phyloP scores from a whole-genome alignment of 2,888 invertebrate species.

The Zeuzera pyrina region DNA sequence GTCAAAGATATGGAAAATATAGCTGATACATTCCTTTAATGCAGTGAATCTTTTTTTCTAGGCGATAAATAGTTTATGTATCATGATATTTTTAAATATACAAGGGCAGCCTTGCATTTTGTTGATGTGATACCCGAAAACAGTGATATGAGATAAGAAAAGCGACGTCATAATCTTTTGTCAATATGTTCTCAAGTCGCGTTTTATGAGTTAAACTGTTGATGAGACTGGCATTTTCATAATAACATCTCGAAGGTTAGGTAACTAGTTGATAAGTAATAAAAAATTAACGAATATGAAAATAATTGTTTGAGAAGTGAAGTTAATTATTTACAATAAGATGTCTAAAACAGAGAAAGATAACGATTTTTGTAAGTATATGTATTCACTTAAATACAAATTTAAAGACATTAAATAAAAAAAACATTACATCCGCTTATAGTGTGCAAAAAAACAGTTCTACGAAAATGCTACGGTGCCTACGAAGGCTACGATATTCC shows the following conservation, averaged over 20 bases:
- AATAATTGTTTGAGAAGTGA: background rate
- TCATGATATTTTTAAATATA: no score
- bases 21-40: no score
- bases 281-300: background rate
- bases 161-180: slow-evolving; percentile 49
- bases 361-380: slow-evolving; percentile 61
- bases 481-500: no score
- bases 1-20: no score
- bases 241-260: slow-evolving; percentile 28
- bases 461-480: no score
- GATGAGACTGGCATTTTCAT: slow-evolving; percentile 34
- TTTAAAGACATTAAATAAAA: background rate
- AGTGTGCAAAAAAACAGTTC: no score
- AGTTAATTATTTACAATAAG: slow-evolving; percentile 1
- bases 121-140: no score
- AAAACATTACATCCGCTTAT: no score
- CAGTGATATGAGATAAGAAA: slow-evolving; percentile 36
- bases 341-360: slow-evolving; percentile 33
- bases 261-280: background rate
- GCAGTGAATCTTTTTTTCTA: no score
- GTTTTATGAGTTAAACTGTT: slow-evolving; percentile 35
- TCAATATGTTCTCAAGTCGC: slow-evolving; percentile 52
- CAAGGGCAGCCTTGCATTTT: no score
- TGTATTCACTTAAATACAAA: slow-evolving; percentile 1
- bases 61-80: no score